phyloP scores from a whole-genome alignment of 2,113 vertebrate species.

The Phodopus roborovskii region DNA sequence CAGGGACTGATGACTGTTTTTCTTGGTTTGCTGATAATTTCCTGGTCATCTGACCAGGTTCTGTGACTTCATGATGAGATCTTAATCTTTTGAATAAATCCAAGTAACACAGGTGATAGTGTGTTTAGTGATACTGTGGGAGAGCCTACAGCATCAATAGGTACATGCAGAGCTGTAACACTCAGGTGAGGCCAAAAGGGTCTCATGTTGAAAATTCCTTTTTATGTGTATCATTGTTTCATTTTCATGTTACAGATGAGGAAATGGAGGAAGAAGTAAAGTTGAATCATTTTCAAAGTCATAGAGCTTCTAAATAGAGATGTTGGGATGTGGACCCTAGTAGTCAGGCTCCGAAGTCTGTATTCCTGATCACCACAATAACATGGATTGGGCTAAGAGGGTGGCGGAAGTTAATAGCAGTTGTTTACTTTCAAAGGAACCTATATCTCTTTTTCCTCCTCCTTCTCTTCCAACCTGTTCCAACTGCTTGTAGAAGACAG shows the following conservation, averaged over 20 bases:
- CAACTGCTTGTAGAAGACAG: constrained; percentile 79
- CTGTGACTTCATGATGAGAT: background rate
- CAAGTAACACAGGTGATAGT: background rate
- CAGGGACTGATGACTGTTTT: constrained; percentile 34
- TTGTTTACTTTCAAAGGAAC: constrained; percentile 70
- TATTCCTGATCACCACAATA: background rate
- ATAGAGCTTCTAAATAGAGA: background rate
- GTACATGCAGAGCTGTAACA: background rate
- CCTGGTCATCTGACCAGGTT: constrained; percentile 26
- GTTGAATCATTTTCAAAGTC: background rate
- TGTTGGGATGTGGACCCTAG: background rate
- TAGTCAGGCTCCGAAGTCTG: no score
- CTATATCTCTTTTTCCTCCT: constrained; percentile 64
- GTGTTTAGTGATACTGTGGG: background rate
- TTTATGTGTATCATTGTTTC: background rate
- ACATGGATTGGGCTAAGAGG: background rate
- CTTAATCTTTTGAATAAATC: background rate
- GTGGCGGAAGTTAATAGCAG: background rate
- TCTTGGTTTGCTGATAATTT: constrained; percentile 42
- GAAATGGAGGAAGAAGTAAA: background rate
- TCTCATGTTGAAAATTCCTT: background rate
- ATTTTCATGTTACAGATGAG: background rate
- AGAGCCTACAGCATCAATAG: background rate
- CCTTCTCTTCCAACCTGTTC: constrained; percentile 57
- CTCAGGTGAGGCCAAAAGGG: background rate